phyloP scores from a whole-genome alignment of 2,113 vertebrate species.

The Platysternon megacephalum region DNA sequence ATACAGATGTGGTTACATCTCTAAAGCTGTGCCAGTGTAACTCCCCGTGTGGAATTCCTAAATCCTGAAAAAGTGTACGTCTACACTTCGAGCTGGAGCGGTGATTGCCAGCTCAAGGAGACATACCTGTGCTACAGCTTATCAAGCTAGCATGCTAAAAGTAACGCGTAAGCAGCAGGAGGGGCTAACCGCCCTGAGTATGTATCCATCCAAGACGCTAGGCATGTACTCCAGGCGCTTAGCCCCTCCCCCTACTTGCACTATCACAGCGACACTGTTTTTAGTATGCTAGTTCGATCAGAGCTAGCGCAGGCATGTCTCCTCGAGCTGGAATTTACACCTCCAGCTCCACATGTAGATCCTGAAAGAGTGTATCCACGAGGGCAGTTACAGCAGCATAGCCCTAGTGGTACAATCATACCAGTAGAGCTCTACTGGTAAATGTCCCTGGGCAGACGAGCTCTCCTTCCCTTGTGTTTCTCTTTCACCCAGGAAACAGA shows the following conservation, averaged over 20 bases:
- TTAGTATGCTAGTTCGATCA: neutral
- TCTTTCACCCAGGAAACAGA: neutral
- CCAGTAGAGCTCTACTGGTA: neutral
- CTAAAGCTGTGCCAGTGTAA: neutral
- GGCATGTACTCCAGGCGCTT: neutral
- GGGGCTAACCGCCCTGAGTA: neutral
- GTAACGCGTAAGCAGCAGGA: neutral
- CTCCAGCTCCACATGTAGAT: neutral
- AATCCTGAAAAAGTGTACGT: neutral
- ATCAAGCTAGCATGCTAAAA: neutral
- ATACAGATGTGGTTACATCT: neutral
- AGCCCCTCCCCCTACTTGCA: neutral
- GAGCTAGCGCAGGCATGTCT: neutral
- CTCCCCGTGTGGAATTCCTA: neutral
- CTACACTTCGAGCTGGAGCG: neutral
- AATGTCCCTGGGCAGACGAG: neutral
- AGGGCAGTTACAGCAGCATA: neutral
- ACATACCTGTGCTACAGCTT: neutral
- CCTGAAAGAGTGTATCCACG: neutral
- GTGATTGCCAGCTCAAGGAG: neutral
- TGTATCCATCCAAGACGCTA: neutral
- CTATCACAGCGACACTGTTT: neutral
- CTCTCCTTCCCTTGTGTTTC: neutral
- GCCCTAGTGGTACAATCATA: neutral
- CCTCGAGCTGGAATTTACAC: too few species aligned